Percentiles rank a stretch among this genome's conserved stretches.
phyloP scores from a whole-genome alignment of 2,113 vertebrate species.

The Cephalophus harveyi region DNA sequence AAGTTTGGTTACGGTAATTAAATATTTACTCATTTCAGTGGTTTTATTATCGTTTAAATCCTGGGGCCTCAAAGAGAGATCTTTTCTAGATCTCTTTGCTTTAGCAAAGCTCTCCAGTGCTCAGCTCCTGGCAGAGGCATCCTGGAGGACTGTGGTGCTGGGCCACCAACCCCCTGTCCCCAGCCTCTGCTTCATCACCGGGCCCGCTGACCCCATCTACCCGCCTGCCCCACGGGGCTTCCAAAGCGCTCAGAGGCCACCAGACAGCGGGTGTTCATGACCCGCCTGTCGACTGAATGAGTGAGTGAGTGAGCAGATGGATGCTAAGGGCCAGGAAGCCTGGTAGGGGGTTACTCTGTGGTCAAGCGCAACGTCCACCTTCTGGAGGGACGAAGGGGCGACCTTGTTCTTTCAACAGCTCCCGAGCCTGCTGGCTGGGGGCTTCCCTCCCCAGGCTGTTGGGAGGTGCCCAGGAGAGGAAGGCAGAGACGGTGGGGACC shows the following conservation, averaged over 20 bases:
- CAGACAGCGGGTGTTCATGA: rapidly evolving
- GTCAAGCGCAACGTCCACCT: background rate
- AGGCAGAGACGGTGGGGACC: background rate
- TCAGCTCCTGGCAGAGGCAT: no score
- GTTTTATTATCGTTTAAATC: background rate
- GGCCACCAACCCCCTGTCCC: background rate
- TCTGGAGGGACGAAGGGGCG: background rate
- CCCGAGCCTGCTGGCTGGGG: background rate
- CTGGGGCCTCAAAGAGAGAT: background rate
- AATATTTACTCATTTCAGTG: background rate
- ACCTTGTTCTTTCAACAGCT: background rate
- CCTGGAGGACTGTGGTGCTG: background rate
- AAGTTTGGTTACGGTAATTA: rapidly evolving
- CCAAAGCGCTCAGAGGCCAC: background rate
- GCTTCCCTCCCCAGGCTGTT: rapidly evolving
- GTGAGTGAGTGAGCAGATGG: rapidly evolving
- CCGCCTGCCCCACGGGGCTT: rapidly evolving
- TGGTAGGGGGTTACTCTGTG: background rate
- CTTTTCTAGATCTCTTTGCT: background rate
- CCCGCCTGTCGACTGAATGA: rapidly evolving
- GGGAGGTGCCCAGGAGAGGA: background rate
- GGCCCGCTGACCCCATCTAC: background rate
- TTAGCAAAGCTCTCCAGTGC: background rate
- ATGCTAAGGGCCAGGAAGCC: background rate
- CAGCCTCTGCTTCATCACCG: background rate